Evolutionary conservation across 2,113 vertebrate genomes (phyloP), one percentile per base, ranked within the genome.

Genomic region (Aspidoscelis tigris): DNA sequence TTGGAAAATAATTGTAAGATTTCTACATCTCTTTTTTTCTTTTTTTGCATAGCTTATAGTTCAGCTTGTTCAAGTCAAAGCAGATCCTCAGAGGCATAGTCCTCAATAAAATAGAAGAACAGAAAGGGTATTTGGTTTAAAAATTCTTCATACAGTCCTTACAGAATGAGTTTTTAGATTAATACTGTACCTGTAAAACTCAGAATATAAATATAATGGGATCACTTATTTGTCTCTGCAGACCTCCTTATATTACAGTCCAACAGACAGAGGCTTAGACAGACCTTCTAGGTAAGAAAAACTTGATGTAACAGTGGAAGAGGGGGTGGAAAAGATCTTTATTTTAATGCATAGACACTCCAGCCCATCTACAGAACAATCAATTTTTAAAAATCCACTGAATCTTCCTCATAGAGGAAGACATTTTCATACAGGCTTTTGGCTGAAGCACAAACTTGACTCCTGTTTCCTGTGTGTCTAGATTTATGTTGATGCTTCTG

Each of bases 231-330:
- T 97, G 74, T 97, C 90, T 93, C 95, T 94, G 91, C 96, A 99
- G 99, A 95, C 97, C 61, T 98, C 98, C 66, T 94, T 99, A 61
- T 97, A 97, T 91, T 96, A 97, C 80, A 89, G 96, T 87, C 95
- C 98, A 81, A 93, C 96, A 81, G 97, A 99, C 85, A 97, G 92
- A 92, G 95, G 95, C 88, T 94, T 97, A 41, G 98, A 99, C 84
- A 97, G 97, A 92, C 96, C 97, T 76, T 94, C 95, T 76, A 99
- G 99, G 99, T 99, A 97, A 98, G 95, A 84, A 76, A 87, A 83
- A 74, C 22, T 9, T 43, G 12, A 76, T 70, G 4, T 43, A 65
- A 41, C 16, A 47, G 44, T 43, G 4, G 0, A 16, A 16, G 53
- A 20, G 7, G 22, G 5, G 47, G 16, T 7, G 10, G n/a, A 53